Evolutionary conservation across 30 jellyfish, hydroid and myxozoan species (phyloP), one percentile per base, ranked within the genome.

Genomic region (Pelagia noctiluca): DNA sequence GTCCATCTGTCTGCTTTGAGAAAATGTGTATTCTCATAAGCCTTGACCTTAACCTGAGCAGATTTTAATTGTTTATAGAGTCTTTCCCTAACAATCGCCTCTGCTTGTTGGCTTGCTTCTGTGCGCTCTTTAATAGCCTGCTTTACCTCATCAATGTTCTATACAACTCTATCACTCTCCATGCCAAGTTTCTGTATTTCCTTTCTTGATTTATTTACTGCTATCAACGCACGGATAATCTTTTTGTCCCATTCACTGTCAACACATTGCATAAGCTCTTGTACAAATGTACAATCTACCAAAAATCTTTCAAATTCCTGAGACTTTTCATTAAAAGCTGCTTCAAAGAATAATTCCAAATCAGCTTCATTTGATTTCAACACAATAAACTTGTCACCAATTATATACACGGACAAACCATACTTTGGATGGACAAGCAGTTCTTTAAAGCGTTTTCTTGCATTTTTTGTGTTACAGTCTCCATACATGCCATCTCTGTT

Each of bases 231-330:
- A 30, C 61, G 54, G 54, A 67, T 18, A 67, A 30, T 36, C 64
- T 67, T 67, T 67, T 67, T 67, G 72, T 67, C 80, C 80, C 80
- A 67, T 12, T 32, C 54, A 30, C 30, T 10, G 28, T 67, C 80
- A 16, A 67, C 5, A 8, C 75, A 22, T 22, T 63, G 38, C 75
- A 1, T 24, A 22, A 63, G 75, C 3, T 63, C 42, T 63, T 30
- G 38, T 22, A 63, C 75, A 63, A 63, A 22, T 22, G 34, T 22
- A 22, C 38, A 22, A 63, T 24, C 38, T 63, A 63, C 34, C 34
- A 22, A 2, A 63, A 24, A 63, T 22, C 3, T 0, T 22, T 63
- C 75, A 22, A 22, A 2, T 22, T 63, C 38, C 75, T 2, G 38
- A 0, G 38, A 29, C 34, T 63, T 29, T n/a, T 22, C 34, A 63